phyloP scores from a whole-genome alignment of 2,797 vertebrate species.

The Tragelaphus oryx region DNA sequence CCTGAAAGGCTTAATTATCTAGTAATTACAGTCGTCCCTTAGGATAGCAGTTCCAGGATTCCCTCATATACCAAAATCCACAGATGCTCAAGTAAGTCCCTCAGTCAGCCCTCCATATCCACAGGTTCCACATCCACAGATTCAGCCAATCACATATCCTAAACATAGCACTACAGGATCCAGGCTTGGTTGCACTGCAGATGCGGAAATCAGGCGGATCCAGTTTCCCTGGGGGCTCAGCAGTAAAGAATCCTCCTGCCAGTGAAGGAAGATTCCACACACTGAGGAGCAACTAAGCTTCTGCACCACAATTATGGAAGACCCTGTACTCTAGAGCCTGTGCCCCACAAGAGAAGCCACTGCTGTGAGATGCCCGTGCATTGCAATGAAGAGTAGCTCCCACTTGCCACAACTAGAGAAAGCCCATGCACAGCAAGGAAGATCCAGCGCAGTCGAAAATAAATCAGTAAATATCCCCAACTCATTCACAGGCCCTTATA shows the following conservation, averaged over 20 bases:
- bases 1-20: background rate
- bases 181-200: background rate
- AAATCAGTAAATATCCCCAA: background rate
- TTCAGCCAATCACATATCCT: background rate
- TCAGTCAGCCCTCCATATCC: background rate
- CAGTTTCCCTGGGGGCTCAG: background rate
- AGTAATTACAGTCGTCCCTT: background rate
- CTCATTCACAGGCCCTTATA: background rate
- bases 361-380: background rate
- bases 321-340: background rate
- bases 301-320: background rate
- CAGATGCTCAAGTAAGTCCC: background rate
- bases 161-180: background rate
- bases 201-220: fast-evolving
- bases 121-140: background rate
- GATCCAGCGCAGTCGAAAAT: background rate
- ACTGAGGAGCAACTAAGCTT: background rate
- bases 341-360: background rate
- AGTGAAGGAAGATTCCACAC: background rate
- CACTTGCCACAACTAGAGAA: background rate
- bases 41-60: background rate
- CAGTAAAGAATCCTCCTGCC: background rate
- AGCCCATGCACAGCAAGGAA: background rate
- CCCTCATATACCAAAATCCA: background rate
- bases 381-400: background rate